Conservation (phyloP, 2,113 vertebrate genomes). For the Greenwoodochromis staneri region DNA sequence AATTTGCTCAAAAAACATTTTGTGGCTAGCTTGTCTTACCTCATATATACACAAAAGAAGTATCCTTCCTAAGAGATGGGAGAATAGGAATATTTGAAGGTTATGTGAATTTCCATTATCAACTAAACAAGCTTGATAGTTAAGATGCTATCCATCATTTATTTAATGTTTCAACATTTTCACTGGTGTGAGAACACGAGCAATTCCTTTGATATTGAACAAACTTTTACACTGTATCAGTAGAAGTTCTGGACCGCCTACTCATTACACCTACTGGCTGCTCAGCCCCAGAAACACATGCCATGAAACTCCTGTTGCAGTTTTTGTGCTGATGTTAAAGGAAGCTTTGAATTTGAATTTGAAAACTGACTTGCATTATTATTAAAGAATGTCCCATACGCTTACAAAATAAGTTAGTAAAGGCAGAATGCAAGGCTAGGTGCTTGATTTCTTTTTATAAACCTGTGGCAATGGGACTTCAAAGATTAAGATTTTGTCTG, state of each 20-base stretch:
- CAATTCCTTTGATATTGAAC: background rate
- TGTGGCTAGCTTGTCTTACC: background rate
- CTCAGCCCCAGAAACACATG: background rate
- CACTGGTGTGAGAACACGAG: background rate
- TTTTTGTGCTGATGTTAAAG: background rate
- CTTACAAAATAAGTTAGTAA: accelerated
- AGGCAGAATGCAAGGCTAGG: background rate
- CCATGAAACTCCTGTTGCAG: background rate
- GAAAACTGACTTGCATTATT: background rate
- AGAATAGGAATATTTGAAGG: background rate
- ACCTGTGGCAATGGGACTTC: background rate
- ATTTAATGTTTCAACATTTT: background rate
- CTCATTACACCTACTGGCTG: background rate
- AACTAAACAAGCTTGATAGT: background rate
- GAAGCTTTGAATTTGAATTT: background rate
- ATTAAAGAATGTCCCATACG: background rate
- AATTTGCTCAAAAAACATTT: background rate
- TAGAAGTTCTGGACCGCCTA: accelerated
- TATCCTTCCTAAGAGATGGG: background rate
- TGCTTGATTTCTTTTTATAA: background rate
- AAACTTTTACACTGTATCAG: accelerated
- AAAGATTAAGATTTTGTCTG: background rate
- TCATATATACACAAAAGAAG: background rate
- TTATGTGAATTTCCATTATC: background rate
- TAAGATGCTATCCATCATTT: background rate